Evolutionary conservation across 2,113 vertebrate genomes (phyloP), one percentile per base, ranked within the genome.

Genomic region (Apeltes quadracus): DNA sequence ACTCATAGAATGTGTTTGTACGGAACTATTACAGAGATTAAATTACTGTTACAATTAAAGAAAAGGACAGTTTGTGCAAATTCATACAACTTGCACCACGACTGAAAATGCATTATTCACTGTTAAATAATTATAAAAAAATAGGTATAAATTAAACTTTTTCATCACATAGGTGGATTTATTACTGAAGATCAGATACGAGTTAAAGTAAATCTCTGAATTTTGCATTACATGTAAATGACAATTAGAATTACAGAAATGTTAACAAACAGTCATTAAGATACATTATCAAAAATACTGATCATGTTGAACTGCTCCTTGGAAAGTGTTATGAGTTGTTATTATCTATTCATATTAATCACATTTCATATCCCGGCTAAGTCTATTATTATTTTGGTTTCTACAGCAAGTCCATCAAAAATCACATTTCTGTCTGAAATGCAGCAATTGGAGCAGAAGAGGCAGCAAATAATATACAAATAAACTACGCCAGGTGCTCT

Each of bases 401-500:
- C 14, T 32, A 54, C 12, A 65, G 13, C 18, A 25, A 27, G 48
- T 29, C 18, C 9, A 20, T 12, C 32, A 29, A 16, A 38, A 32
- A 5, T 1, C n/a, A 25, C 7, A 55, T 25, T 55, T 43, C 56
- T 3, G 2, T 38, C 14, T 58, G 7, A 51, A 50, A 39, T 25
- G 22, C 22, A 13, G 43, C 43, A 44, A 7, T 46, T 41, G 32
- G 7, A 53, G 4, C 7, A 51, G 36, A 50, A 58, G 27, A 4
- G 25, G 15, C 32, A 50, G 13, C 18, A 58, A 75, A 59, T 39
- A 57, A 27, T 5, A 6, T 69, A 25, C n/a, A 43, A 76, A 46
- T 23, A 8, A 23, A 23, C 39, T 73, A 72, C 61, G 44, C n/a
- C 57, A 3, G 29, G 11, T 34, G 34, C 27, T 81, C 61, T 75